These are phyloP conservation scores for Pseudomyrmex flavicornis DNA, from an alignment of 1,140 invertebrate genomes.

Conservation along the genomic window DNA sequence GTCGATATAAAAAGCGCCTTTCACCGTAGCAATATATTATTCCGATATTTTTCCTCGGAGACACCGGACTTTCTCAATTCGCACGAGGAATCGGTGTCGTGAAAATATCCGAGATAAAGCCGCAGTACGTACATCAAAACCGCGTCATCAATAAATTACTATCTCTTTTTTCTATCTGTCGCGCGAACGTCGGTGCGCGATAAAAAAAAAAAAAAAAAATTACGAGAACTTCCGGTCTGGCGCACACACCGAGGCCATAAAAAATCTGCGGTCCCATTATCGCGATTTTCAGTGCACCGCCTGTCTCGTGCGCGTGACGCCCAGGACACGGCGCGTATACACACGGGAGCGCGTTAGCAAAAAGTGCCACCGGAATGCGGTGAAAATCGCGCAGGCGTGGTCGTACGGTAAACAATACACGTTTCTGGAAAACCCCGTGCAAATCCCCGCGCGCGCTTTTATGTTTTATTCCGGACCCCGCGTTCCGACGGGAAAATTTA, in stretches of 20 bases:
- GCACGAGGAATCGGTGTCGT: not conserved
- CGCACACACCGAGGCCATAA: not conserved
- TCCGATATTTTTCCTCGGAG: not conserved
- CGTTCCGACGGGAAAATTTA: conserved; percentile 68
- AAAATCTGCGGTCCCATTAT: conserved; percentile 46
- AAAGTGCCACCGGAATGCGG: conserved; percentile 44
- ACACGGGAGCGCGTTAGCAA: conserved; percentile 26
- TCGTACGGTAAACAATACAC: conserved; percentile 61
- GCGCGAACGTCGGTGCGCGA: not conserved
- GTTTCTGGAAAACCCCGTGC: conserved; percentile 39
- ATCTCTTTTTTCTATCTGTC: not conserved
- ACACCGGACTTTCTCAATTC: conserved; percentile 25
- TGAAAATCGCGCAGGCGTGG: conserved; percentile 55
- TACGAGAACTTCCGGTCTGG: not conserved
- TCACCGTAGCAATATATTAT: not conserved
- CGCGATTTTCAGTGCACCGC: conserved; percentile 37
- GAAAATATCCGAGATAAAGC: conserved; percentile 10
- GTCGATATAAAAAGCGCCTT: conserved; percentile 4
- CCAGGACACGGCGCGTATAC: not conserved
- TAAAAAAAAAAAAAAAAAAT: conserved; percentile 8
- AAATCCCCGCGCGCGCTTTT: conserved; percentile 49
- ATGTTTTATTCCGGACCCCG: conserved; percentile 61
- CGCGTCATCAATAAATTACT: conserved; percentile 2
- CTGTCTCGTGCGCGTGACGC: conserved; percentile 6
- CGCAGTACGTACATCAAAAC: not conserved